phyloP scores from a whole-genome alignment of 2,113 vertebrate species.

The Cyprinodon tularosa region DNA sequence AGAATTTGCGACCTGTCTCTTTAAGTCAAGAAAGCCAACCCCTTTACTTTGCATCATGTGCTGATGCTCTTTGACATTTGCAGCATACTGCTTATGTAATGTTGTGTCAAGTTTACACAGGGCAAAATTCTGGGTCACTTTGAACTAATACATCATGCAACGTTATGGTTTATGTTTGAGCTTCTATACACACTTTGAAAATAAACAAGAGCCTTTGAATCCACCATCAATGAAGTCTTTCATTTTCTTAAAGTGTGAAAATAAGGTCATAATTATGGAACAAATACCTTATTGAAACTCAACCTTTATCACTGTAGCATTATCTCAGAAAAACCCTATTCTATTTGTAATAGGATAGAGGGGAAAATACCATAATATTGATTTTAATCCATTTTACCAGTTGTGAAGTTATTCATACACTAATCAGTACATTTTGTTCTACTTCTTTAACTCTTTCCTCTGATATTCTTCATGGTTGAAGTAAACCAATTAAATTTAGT shows the following conservation, averaged over 20 bases:
- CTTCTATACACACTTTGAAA: conserved; percentile 20
- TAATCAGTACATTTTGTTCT: no score
- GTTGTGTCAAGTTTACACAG: conserved; percentile 46
- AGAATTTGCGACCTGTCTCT: background rate
- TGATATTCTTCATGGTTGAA: no score
- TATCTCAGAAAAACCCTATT: no score
- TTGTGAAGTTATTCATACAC: no score
- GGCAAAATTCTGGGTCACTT: conserved; percentile 8
- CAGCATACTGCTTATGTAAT: conserved; percentile 42
- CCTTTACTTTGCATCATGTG: background rate
- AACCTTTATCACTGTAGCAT: no score
- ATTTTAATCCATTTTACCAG: no score
- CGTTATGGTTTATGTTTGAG: conserved; percentile 10
- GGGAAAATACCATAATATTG: no score
- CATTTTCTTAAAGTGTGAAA: background rate
- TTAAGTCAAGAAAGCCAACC: background rate
- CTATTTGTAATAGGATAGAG: no score
- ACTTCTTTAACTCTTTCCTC: no score
- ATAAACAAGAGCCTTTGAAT: conserved; percentile 42
- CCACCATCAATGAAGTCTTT: background rate
- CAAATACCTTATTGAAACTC: background rate
- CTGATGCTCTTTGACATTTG: conserved; percentile 19
- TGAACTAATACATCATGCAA: conserved; percentile 23
- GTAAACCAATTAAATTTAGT: no score
- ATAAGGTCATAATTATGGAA: background rate